These are phyloP conservation scores for Drosophila setifemur DNA, from an alignment of 1,140 invertebrate genomes.

Conservation along the genomic window DNA sequence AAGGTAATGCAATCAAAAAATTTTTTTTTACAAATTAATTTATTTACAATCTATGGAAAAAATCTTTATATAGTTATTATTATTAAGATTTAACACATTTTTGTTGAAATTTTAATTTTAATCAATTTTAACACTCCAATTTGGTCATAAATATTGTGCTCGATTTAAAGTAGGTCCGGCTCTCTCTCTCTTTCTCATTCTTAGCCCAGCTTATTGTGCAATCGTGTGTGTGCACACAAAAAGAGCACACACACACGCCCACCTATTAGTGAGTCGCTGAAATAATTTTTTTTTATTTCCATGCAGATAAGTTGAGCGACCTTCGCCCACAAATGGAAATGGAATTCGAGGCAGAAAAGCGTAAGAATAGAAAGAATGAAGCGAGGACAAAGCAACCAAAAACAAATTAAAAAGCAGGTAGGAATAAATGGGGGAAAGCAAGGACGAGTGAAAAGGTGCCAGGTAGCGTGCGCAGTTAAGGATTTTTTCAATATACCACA, in stretches of 20 bases:
- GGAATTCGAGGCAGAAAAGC: not conserved
- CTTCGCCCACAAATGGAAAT: slow-evolving; percentile 68
- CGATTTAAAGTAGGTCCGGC: slow-evolving; percentile 56
- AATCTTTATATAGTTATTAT: too few species aligned
- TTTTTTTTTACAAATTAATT: too few species aligned
- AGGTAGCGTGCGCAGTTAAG: slow-evolving; percentile 80
- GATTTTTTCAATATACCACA: slow-evolving; percentile 63
- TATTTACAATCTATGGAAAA: too few species aligned
- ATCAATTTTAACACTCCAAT: slow-evolving; percentile 32
- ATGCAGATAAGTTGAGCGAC: slow-evolving; percentile 74
- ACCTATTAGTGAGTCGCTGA: slow-evolving; percentile 25
- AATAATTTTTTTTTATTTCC: slow-evolving; percentile 37
- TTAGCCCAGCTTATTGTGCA: slow-evolving; percentile 71
- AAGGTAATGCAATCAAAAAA: too few species aligned
- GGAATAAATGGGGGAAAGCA: slow-evolving; percentile 12
- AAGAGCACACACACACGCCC: slow-evolving; percentile 36
- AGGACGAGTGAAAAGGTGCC: slow-evolving; percentile 58
- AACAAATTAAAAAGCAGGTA: slow-evolving; percentile 55
- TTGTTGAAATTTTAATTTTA: too few species aligned
- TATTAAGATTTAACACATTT: too few species aligned
- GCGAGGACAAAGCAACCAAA: slow-evolving; percentile 39
- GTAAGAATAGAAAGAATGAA: slow-evolving; percentile 18
- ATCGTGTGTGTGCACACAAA: slow-evolving; percentile 59
- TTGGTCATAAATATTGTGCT: slow-evolving; percentile 68
- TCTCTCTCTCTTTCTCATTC: slow-evolving; percentile 2